Evolutionary conservation across 2,797 vertebrate genomes (phyloP), one percentile per base, ranked within the genome.

Genomic region (Sylvilagus floridanus): DNA sequence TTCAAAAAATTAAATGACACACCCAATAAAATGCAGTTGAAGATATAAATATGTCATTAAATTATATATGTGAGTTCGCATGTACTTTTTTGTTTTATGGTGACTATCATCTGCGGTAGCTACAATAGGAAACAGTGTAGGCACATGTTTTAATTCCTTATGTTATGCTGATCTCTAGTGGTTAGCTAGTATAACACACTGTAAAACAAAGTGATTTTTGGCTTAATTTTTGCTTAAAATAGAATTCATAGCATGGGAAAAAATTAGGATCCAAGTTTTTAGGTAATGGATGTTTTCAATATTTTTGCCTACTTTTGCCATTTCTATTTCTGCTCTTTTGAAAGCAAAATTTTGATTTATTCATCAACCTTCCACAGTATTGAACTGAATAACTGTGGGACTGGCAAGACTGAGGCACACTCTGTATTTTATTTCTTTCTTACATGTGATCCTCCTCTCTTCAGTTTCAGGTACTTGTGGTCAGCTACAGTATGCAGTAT

Each of bases 101-200:
- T 37, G 24, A 84, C 30, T 1, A 12, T 2, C 28, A 62, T 35
- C n/a, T 57, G 32, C 17, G 26, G 17, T 16, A 28, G 50, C 24
- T 72, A 11, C 63, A 16, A 42, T 52, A 75, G 13, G 37, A 60
- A 86, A 21, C 0, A 32, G 0, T 47, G 6, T 5, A 19, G 12
- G 0, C 24, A 84, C 81, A 22, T 76, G 8, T 65, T 95, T 69
- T 73, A 97, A 98, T 98, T 97, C 94, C 97, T 98, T 98, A 96
- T 97, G 95, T 94, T 96, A 98, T 91, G 96, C 97, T 98, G 98
- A 96, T 89, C 98, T 98, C 98, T 98, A 98, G 98, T 98, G 97
- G 98, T 92, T 85, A 37, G 2, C 78, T 83, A 47, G 37, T 91
- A 81, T 89, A 93, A 95, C 16, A 95, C 71, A 89, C 17, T 60